Conservation (phyloP, 2,888 invertebrate genomes). For the Oxytorus armatus region DNA sequence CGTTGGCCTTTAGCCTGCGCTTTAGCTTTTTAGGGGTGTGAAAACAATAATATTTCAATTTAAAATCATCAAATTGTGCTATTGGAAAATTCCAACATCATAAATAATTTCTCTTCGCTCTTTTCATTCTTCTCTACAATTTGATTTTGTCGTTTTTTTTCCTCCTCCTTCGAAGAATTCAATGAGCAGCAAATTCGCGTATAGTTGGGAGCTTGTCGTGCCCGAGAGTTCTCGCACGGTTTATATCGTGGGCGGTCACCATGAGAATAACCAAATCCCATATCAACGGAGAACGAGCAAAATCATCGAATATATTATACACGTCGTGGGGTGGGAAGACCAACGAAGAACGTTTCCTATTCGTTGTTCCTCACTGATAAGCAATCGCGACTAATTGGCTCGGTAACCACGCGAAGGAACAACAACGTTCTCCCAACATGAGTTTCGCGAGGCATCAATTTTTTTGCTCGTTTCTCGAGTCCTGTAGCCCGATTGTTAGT, state of each 20-base stretch:
- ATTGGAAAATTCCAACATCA: background rate
- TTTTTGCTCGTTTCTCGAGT: too few relatives aligned
- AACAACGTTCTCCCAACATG: constrained; percentile 47
- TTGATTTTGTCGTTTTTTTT: background rate
- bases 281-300: constrained; percentile 31
- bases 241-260: constrained; percentile 61
- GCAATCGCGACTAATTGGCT: constrained; percentile 67
- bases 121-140: background rate
- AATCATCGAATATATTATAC: constrained; percentile 36
- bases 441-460: background rate
- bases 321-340: constrained; percentile 12
- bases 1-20: too few relatives aligned
- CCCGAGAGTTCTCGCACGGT: constrained; percentile 13
- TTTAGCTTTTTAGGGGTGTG: too few relatives aligned
- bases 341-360: constrained; percentile 43
- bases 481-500: too few relatives aligned
- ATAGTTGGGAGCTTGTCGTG: constrained; percentile 52
- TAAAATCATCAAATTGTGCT: too few relatives aligned
- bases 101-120: background rate
- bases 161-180: constrained; percentile 35
- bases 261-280: constrained; percentile 37
- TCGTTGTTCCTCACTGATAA: constrained; percentile 60
- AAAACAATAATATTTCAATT: too few relatives aligned
- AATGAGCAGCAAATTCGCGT: constrained; percentile 48
- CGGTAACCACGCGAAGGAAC: constrained; percentile 39